Base-by-base conservation (phyloP, 2,113 vertebrate genomes). In the Rhinolophus ferrumequinum region DNA sequence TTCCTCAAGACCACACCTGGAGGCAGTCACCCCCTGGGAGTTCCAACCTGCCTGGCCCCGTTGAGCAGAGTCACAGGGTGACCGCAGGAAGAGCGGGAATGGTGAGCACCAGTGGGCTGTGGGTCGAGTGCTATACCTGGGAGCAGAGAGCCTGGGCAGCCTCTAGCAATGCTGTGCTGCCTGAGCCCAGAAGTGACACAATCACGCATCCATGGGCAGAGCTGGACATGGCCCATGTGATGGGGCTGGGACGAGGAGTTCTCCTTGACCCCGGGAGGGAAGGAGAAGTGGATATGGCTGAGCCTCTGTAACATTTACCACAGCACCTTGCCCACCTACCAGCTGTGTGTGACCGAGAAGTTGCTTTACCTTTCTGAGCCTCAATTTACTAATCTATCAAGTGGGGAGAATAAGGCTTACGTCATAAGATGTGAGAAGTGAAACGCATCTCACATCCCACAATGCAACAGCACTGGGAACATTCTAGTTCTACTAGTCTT, bases 261-360 rank as follows among this genome's bases (percentile, higher is more conserved):
- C 11, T 9, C 47, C 66, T 82, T 21, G 41, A 19, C 60, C 35
- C 41, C 5, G 24, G 19, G 35, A 95, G 52, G 67, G 13, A 41
- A 60, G 35, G 70, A 70, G 72, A 77, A 35, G 33, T 1, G 21
- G 21, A 14, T 33, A 11, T 12, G 35, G 44, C 41, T 72, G 73
- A 77, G n/a, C 15, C 41, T 21, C 56, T 7, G 8, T 22, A 16
- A 56, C 0, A 1, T 35, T 12, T 6, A 5, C 56, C 7, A 4
- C 14, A 9, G 41, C 14, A 8, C 14, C 14, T 22, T 26, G 58
- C 19, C 54, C 47, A 41, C 47, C 50, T 38, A 8, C 9, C 16
- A 2, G 86, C 13, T n/a, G 22, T 22, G 16, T 15, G 44, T 10
- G 54, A 50, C 0, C 19, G 30, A 82, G 47, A 81, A 67, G 44